Base-by-base conservation (phyloP, 2,888 invertebrate genomes). In the Athrips mouffetella region DNA sequence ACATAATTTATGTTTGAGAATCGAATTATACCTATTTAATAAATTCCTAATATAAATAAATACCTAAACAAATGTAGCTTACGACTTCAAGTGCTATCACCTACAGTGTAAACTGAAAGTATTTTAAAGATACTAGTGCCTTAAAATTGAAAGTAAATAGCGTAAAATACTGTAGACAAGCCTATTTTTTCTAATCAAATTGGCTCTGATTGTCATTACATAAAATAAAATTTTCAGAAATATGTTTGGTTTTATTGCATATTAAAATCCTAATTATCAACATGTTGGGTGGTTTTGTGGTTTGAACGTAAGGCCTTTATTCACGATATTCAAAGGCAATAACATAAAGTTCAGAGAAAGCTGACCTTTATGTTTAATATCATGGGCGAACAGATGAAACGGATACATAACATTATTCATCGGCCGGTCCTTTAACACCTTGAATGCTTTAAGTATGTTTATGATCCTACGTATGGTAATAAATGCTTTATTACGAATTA, bases 21-120 rank as follows among this genome's bases (percentile, higher is more conserved):
- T 76, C 70, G 73, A 80, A 76, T 73, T 78, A 79, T 78, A 80
- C 68, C 70, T 84, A 81, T 83, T 78, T 78, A 80, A 82, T 78
- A 73, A 75, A 80, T 63, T 67, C 61, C 69, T 79, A 78, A 81
- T 76, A 74, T 83, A 79, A 78, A 73, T 70, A 63, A 76, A 72
- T 64, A 63, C 58, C 63, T 72, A 70, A 72, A 69, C 57, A 66
- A 62, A 73, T 69, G 74, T 76, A 79, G 76, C 74, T 77, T 79
- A 77, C 60, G 67, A 70, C 64, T 73, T 70, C 68, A 69, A 58
- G 73, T 78, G 74, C 73, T 77, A 77, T 76, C 64, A 64, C 68
- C 65, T 66, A 63, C 58, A 59, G 64, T 70, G 67, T 73, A 69
- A 71, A 75, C 68, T 63, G 65, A 74, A 71, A 72, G 63, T 74